Conservation (phyloP, 2,888 invertebrate species). For the Rugalucina vietnamica region DNA sequence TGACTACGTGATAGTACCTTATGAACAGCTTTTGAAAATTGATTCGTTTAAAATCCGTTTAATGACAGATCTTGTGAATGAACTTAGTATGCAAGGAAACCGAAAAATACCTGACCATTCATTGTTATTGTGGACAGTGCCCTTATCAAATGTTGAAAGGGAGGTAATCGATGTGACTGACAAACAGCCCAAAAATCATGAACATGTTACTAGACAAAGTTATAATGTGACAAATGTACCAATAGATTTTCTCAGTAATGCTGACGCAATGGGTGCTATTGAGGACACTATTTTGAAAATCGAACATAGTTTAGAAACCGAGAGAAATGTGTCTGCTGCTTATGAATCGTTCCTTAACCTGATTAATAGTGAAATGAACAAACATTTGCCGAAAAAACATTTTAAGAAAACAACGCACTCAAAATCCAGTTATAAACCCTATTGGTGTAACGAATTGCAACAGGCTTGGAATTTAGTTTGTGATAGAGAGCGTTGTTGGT, state of each 20-base stretch:
- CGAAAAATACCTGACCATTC: conserved; percentile 10
- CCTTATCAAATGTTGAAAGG: background rate
- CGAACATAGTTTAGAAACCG: background rate
- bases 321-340: background rate
- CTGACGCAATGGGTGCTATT: background rate
- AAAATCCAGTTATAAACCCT: background rate
- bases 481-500: conserved; percentile 15
- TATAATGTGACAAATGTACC: background rate
- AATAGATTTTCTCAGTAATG: background rate
- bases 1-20: background rate
- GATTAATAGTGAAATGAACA: background rate
- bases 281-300: background rate
- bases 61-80: background rate
- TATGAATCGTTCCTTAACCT: background rate
- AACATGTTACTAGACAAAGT: too few relatives aligned
- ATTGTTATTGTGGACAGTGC: background rate
- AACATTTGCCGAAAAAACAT: background rate
- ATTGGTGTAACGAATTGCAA: conserved; percentile 3
- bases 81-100: background rate
- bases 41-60: background rate
- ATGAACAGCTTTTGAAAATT: conserved; percentile 1
- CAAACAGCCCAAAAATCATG: background rate
- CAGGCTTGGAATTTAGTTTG: conserved; percentile 7
- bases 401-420: background rate
- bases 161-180: background rate